Percentiles rank a stretch among this genome's conserved stretches.
These are phyloP conservation scores for Lacanobia wlatinum DNA, from an alignment of 2,888 invertebrate genomes.

Conservation along the genomic window DNA sequence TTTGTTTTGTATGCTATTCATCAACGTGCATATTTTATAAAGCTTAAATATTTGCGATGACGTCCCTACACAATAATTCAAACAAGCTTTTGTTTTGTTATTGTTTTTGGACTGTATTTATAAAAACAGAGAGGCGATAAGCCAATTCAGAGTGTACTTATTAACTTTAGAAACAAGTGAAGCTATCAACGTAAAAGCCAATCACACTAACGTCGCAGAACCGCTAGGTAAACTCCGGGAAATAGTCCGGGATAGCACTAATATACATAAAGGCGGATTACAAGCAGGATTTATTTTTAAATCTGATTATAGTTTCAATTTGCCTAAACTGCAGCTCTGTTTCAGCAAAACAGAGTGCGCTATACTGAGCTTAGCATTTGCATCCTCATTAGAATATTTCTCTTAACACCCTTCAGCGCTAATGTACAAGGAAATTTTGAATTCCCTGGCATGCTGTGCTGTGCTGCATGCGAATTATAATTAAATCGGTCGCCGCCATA, in stretches of 20 bases:
- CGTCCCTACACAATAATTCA: constrained; percentile 20
- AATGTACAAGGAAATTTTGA: constrained; percentile 46
- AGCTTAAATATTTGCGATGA: constrained; percentile 33
- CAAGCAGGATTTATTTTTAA: constrained; percentile 54
- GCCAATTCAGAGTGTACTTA: constrained; percentile 18
- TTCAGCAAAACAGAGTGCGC: constrained; percentile 65
- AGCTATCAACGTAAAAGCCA: constrained; percentile 29
- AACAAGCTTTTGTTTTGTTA: constrained; percentile 19
- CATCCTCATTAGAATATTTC: constrained; percentile 78
- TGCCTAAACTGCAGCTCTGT: constrained; percentile 66
- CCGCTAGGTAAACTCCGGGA: constrained; percentile 20
- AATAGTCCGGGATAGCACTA: constrained; percentile 18
- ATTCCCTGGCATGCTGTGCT: constrained; percentile 30
- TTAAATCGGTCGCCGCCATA: constrained; percentile 39
- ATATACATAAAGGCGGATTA: constrained; percentile 44
- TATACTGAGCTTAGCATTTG: constrained; percentile 75
- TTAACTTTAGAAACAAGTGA: constrained; percentile 28
- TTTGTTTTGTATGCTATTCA: constrained; percentile 54
- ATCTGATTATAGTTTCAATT: constrained; percentile 65
- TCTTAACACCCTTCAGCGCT: constrained; percentile 66
- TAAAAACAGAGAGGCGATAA: constrained; percentile 12
- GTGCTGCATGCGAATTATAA: constrained; percentile 26
- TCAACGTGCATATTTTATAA: constrained; percentile 46
- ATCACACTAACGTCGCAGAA: constrained; percentile 29
- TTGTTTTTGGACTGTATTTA: background rate